These are phyloP conservation scores for Dryobotodes eremita DNA, from an alignment of 2,888 invertebrate genomes.

Conservation along the genomic window DNA sequence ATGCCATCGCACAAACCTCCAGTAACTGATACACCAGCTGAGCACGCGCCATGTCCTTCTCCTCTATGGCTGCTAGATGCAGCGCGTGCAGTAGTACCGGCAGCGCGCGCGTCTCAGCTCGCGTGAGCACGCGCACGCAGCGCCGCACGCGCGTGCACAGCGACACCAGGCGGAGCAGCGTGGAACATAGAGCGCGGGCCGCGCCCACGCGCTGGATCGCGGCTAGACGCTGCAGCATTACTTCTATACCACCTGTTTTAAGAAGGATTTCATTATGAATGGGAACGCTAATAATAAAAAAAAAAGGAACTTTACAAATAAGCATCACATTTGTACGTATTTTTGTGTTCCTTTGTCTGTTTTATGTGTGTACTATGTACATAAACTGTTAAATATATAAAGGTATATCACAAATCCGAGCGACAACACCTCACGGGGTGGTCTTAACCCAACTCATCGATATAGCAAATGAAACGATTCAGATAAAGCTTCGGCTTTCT, in stretches of 20 bases:
- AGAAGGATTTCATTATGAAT: background rate
- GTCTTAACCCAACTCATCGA: too few species aligned
- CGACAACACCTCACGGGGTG: too few species aligned
- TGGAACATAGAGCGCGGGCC: slow-evolving; percentile 96
- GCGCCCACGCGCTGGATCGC: slow-evolving; percentile 96
- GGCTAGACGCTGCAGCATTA: slow-evolving; percentile 96
- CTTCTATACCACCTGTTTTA: slow-evolving; percentile 91
- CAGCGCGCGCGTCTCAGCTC: slow-evolving; percentile 96
- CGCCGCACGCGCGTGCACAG: slow-evolving; percentile 97
- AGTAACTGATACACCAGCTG: slow-evolving; percentile 97
- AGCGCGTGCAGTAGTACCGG: slow-evolving; percentile 96
- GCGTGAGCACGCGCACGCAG: slow-evolving; percentile 97
- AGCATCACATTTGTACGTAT: too few species aligned
- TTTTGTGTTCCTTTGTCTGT: too few species aligned
- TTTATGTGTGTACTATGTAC: too few species aligned
- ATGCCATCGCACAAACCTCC: slow-evolving; percentile 88
- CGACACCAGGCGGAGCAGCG: slow-evolving; percentile 96
- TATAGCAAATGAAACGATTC: too few species aligned
- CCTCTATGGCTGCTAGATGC: slow-evolving; percentile 91
- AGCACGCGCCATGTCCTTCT: slow-evolving; percentile 93
- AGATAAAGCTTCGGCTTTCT: too few species aligned
- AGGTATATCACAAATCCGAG: too few species aligned
- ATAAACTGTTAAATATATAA: too few species aligned
- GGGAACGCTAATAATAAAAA: background rate
- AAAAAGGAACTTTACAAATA: too few species aligned